Base-by-base conservation (phyloP, 2,888 invertebrate species). In the Tiliacea aurago region DNA sequence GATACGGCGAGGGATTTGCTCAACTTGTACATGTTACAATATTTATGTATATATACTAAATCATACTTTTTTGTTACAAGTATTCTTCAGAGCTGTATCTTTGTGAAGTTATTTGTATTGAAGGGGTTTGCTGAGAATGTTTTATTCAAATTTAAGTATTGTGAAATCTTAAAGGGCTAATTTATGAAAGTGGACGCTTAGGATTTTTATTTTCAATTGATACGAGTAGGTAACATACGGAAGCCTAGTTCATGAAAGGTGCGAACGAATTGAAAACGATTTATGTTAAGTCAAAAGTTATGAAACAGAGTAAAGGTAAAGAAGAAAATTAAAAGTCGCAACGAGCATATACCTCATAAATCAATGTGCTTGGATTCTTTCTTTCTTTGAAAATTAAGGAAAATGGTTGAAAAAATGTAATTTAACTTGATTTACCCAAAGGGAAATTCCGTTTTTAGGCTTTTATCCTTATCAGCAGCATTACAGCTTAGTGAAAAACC, bases 1-100 rank as follows among this genome's bases (percentile, higher is more conserved):
- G 73, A 77, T 84, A 82, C 45, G 75, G 58, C 43, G 68, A 83
- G 70, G 73, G 72, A 81, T 78, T 84, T 81, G 72, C 62, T 76
- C 72, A 65, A 81, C 67, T 70, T 71, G 62, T 78, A 66, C 37
- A 59, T 69, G 70, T 63, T 65, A 20, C 53, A 71, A 73, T 65
- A 59, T 82, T 73, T 80, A 73, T 53, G 43, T 74, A 45, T 43
- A 47, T 58, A 3, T 41, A 13, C 37, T 51, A 62, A 43, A 45
- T 72, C 77, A 65, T 65, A 73, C 47, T 75, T 70, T 76, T 75
- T 73, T 70, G 85, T 76, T n/a, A 74, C 56, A 55, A 71, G 61
- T 73, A 70, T 59, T 67, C 68, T 75, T 76, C 33, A 47, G 37
- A 72, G 47, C 58, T 53, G 41, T 80, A 51, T 67, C 70, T 75